Evolutionary conservation across 1,140 invertebrate species (phyloP).

Genomic region (Bombus pascuorum): DNA sequence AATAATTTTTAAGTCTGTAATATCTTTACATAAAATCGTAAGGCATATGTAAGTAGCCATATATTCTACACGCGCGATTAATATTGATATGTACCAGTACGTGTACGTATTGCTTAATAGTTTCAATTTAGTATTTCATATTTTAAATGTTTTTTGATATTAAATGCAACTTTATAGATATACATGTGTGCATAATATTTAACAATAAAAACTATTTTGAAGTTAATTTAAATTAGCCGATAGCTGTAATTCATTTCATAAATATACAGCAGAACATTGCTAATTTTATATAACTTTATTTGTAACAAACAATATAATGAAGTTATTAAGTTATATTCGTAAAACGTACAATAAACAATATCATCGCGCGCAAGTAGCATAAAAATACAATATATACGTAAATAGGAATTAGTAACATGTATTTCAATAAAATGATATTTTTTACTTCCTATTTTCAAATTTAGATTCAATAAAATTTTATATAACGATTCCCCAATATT

Average conservation of each 20-base stretch:
- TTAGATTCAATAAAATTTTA: slow-evolving; percentile 28
- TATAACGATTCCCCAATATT: slow-evolving; percentile 10
- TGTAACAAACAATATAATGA: slow-evolving; percentile 7
- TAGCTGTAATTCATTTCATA: slow-evolving; percentile 21
- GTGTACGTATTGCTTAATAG: slow-evolving; percentile 35
- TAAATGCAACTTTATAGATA: slow-evolving; percentile 25
- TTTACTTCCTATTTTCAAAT: slow-evolving; percentile 32
- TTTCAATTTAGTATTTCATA: slow-evolving; percentile 37
- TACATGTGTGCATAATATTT: neutral
- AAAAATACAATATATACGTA: slow-evolving; percentile 31
- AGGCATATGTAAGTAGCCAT: slow-evolving; percentile 21
- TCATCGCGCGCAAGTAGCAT: slow-evolving; percentile 57
- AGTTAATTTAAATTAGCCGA: neutral
- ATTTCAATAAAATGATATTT: slow-evolving; percentile 25
- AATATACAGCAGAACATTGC: neutral
- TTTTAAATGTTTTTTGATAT: neutral
- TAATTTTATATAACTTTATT: slow-evolving; percentile 6
- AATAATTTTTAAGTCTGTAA: slow-evolving; percentile 41
- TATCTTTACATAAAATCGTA: slow-evolving; percentile 48
- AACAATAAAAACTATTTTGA: slow-evolving; percentile 22
- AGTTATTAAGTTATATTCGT: slow-evolving; percentile 1
- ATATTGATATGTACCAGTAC: slow-evolving; percentile 64
- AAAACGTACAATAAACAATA: slow-evolving; percentile 48
- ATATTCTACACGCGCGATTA: slow-evolving; percentile 54
- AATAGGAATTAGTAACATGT: slow-evolving; percentile 27